phyloP scores from a whole-genome alignment of 2,797 vertebrate genomes.

The Nannoperca obscura region DNA sequence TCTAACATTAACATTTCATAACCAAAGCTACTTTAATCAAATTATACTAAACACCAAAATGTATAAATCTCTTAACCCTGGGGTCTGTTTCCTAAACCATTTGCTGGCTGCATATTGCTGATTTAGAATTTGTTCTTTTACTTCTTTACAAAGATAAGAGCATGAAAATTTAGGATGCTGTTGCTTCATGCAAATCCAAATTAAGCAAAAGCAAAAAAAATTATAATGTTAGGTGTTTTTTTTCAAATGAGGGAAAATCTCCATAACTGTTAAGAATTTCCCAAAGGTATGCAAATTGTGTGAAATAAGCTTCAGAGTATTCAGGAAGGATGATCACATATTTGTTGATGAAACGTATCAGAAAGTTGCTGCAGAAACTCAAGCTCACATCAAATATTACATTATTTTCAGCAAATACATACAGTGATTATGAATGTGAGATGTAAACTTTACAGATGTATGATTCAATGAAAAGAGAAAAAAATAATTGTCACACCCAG shows the following conservation, averaged over 20 bases:
- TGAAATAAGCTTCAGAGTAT: conserved; percentile 40
- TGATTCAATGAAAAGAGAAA: neutral
- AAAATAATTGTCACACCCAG: neutral
- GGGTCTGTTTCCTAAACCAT: conserved; percentile 38
- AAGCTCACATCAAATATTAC: neutral
- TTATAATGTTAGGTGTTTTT: conserved; percentile 14
- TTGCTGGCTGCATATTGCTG: conserved; percentile 26
- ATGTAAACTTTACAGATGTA: neutral
- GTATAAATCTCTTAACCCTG: conserved; percentile 39
- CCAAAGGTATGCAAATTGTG: conserved; percentile 42
- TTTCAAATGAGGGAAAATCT: conserved; percentile 21
- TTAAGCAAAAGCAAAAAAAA: conserved; percentile 35
- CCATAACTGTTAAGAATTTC: conserved; percentile 36
- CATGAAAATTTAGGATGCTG: conserved; percentile 11
- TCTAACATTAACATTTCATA: conserved; percentile 46
- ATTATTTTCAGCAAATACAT: conserved; percentile 15
- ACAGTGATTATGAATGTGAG: conserved; percentile 10
- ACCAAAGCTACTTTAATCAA: conserved; percentile 45
- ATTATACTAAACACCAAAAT: conserved; percentile 36
- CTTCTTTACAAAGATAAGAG: conserved; percentile 40
- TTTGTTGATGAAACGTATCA: conserved; percentile 33
- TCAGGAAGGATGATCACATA: conserved; percentile 33
- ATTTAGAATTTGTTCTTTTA: conserved; percentile 33
- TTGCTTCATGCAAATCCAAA: conserved; percentile 41
- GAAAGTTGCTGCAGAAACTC: conserved; percentile 19